Base-by-base conservation (phyloP, 2,797 vertebrate species). In the Vipera ursinii region DNA sequence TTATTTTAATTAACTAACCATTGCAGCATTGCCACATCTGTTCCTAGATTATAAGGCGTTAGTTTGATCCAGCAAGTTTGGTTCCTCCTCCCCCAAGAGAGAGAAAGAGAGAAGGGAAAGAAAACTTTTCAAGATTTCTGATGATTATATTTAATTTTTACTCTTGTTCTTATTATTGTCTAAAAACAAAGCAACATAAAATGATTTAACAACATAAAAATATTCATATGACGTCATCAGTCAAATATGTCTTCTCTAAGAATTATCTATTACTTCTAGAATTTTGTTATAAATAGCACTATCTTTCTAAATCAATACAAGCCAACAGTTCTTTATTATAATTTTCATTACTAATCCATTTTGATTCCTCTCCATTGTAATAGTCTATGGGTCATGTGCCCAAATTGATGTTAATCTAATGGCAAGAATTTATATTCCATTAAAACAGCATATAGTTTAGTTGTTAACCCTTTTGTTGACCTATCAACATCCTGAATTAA, bases 151-250 rank as follows among this genome's bases (percentile, higher is more conserved):
- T 78, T 78, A 78, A 44, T 78, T 78, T 38, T 22, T 78, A 44
- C 38, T 78, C 73, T 44, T 78, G 17, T 78, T 78, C 38, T 78
- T 78, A 78, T 78, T 38, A 78, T 78, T 94, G 95, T n/a, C 7
- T 92, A 63, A 24, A 10, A 94, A 38, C n/a, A 93, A 93, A 94
- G 92, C 89, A 26, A 13, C 94, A 48, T 24, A 93, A 93, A 94
- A 92, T 91, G 6, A 91, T 48, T 92, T 93, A 93, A 95, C 92
- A 85, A 44, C 6, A 0, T 93, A 94, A 88, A 90, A 91, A 91
- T 88, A n/a, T 55, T 61, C 32, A 94, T 8, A 53, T 22, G 55
- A 13, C 20, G 5, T 28, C 60, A 15, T 26, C 38, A 78, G 38
- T 44, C 73, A 78, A 20, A 44, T 78, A 20, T 44, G n/a, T 69